Percentiles rank a stretch among this genome's conserved stretches.
Conservation (phyloP, 2,888 invertebrate genomes). For the Nemotelus pantherinus region DNA sequence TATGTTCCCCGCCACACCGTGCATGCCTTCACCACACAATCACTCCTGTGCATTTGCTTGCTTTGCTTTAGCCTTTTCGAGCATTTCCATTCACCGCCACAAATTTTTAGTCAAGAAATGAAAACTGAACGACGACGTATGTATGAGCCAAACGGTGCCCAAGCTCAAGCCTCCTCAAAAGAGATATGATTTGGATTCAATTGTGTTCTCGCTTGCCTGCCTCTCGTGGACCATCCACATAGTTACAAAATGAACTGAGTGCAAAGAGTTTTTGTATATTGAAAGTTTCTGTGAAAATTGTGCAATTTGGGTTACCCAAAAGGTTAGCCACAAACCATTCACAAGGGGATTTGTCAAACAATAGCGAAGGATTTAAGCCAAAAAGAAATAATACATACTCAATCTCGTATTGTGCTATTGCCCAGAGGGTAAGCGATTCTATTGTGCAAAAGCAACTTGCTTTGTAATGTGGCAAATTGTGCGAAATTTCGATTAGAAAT, state of each 20-base stretch:
- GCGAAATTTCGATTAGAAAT: conserved; percentile 6
- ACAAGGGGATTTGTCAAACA: conserved; percentile 32
- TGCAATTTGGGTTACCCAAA: conserved; percentile 33
- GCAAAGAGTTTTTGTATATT: conserved; percentile 25
- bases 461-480: conserved; percentile 7
- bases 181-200: conserved; percentile 2
- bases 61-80: no score
- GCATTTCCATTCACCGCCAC: no score
- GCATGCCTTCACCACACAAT: not conserved
- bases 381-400: conserved; percentile 12
- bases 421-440: not conserved
- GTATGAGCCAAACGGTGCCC: not conserved
- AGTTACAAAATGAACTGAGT: conserved; percentile 26
- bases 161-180: not conserved
- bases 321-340: conserved; percentile 28
- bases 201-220: not conserved
- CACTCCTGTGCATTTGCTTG: not conserved
- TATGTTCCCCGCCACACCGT: not conserved
- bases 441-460: not conserved
- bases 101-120: no score
- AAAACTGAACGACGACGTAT: not conserved
- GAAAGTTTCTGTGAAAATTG: conserved; percentile 35
- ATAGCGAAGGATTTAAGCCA: conserved; percentile 28
- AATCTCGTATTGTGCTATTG: not conserved
- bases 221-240: not conserved